phyloP scores from a whole-genome alignment of 2,113 vertebrate species.

The Lanius ludovicianus region DNA sequence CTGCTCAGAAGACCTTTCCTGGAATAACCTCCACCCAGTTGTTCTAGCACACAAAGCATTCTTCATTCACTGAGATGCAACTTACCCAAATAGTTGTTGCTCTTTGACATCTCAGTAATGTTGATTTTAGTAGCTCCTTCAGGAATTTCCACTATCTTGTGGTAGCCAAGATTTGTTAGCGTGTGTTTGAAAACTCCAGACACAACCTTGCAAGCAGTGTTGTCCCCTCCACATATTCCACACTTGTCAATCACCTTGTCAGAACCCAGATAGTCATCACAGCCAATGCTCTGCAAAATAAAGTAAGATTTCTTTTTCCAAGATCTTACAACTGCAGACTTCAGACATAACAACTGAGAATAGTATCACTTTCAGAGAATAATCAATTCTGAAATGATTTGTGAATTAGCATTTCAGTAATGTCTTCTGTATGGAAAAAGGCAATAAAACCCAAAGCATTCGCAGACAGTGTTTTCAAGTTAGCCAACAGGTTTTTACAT shows the following conservation, averaged over 20 bases:
- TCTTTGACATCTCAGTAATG: constrained; percentile 95
- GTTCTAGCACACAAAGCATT: neutral
- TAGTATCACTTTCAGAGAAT: neutral
- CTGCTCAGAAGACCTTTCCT: neutral
- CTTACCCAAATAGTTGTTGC: constrained; percentile 96
- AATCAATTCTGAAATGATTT: neutral
- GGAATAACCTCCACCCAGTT: neutral
- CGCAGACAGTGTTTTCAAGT: neutral
- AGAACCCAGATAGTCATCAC: constrained; percentile 90
- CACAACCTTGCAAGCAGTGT: constrained; percentile 87
- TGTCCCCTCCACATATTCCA: constrained; percentile 91
- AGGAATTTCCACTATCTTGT: constrained; percentile 96
- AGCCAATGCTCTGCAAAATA: constrained; percentile 85
- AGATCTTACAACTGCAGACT: neutral
- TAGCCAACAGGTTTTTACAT: neutral
- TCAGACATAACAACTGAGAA: neutral
- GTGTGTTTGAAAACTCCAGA: constrained; percentile 91
- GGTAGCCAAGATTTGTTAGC: constrained; percentile 90
- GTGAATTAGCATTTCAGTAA: neutral
- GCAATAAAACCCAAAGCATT: neutral
- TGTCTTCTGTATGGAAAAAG: neutral
- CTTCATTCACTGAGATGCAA: neutral
- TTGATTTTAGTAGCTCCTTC: constrained; percentile 96
- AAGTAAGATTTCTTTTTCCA: constrained; percentile 11
- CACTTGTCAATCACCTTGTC: constrained; percentile 91